Conservation (phyloP, 2,113 vertebrate species). For the Nycticebus coucang region DNA sequence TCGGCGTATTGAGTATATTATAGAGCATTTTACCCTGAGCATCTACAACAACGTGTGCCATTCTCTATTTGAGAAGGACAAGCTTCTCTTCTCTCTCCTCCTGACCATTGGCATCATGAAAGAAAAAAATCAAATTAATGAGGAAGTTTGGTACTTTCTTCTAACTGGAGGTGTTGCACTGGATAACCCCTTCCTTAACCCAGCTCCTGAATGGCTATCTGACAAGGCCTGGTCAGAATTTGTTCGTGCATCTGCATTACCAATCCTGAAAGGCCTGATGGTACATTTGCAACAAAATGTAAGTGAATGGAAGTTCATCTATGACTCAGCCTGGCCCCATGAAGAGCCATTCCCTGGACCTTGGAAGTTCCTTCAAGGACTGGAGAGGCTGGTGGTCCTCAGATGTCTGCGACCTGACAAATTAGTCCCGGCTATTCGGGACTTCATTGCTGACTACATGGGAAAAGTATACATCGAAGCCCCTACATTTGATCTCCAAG, state of each 20-base stretch:
- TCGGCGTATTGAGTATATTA: conserved; percentile 88
- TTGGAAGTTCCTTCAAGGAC: conserved; percentile 84
- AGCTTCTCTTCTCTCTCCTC: conserved; percentile 94
- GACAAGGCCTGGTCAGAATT: conserved; percentile 95
- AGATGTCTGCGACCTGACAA: conserved; percentile 95
- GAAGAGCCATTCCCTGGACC: conserved; percentile 87
- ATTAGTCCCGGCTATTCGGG: conserved; percentile 89
- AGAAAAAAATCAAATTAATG: conserved; percentile 86
- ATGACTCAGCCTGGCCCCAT: conserved; percentile 91
- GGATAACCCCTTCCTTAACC: conserved; percentile 92
- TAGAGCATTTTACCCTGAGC: conserved; percentile 90
- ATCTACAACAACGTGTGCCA: conserved; percentile 95
- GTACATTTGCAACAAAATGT: conserved; percentile 84
- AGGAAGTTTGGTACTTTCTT: conserved; percentile 92
- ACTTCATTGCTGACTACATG: conserved; percentile 91
- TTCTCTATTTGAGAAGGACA: conserved; percentile 96
- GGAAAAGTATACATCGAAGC: conserved; percentile 90
- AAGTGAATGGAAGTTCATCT: conserved; percentile 89
- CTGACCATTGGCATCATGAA: conserved; percentile 93
- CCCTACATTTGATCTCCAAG: conserved; percentile 93
- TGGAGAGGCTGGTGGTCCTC: conserved; percentile 90
- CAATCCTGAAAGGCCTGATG: conserved; percentile 85
- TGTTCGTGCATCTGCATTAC: conserved; percentile 89
- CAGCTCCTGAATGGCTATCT: conserved; percentile 91
- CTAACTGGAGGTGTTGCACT: conserved; percentile 94